Evolutionary conservation across 2,797 vertebrate genomes (phyloP).

Genomic region (Anguilla anguilla): DNA sequence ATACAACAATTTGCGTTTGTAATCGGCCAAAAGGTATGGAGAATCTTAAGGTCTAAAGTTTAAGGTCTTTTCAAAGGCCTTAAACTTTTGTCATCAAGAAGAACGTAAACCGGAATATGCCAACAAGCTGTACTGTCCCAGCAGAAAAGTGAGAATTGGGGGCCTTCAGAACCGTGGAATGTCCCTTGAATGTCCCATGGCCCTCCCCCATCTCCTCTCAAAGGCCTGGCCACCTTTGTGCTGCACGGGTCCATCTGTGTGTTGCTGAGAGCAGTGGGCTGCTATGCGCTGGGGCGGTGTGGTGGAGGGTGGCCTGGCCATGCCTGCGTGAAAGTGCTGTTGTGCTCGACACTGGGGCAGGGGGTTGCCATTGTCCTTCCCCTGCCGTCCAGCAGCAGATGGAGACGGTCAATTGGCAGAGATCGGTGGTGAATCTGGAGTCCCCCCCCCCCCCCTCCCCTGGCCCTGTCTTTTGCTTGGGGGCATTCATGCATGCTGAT

Average conservation of each 20-base stretch:
- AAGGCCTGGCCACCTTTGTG: not conserved
- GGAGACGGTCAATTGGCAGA: not conserved
- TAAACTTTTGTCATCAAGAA: not conserved
- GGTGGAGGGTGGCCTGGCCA: not conserved
- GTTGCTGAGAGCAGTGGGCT: not conserved
- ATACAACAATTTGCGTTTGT: not conserved
- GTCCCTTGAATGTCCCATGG: not conserved
- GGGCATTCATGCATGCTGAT: conserved; percentile 68
- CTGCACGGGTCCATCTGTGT: not conserved
- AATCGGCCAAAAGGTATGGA: not conserved
- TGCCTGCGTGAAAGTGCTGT: not conserved
- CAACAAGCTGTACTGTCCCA: not conserved
- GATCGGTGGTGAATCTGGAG: conserved; percentile 10
- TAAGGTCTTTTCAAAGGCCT: conserved; percentile 34
- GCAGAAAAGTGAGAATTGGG: conserved; percentile 19
- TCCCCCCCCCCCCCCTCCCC: not conserved
- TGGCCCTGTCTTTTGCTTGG: conserved; percentile 2
- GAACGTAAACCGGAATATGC: not conserved
- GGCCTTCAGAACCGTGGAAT: not conserved
- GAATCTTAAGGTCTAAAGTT: not conserved
- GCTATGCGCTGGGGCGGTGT: not conserved
- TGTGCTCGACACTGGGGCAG: not conserved
- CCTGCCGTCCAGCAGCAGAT: not conserved
- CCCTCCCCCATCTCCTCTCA: not conserved
- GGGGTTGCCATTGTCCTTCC: not conserved